These are phyloP conservation scores for Daktulosphaira vitifoliae DNA, from an alignment of 1,140 invertebrate genomes.

Conservation along the genomic window DNA sequence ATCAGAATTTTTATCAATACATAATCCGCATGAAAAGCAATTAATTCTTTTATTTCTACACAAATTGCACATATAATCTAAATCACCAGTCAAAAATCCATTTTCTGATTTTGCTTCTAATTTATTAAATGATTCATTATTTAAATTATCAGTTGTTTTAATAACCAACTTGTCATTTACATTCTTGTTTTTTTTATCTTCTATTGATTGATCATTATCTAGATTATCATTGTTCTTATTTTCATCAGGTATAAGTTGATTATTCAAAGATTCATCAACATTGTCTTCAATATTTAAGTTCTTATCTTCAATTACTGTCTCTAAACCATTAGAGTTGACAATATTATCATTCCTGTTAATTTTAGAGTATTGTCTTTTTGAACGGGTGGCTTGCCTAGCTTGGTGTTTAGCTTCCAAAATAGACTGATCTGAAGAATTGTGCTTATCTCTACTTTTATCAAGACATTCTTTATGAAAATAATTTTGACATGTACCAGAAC, in stretches of 20 bases:
- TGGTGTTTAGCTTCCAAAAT: conserved; percentile 36
- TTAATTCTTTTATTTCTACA: conserved; percentile 2
- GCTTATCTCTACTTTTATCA: conserved; percentile 6
- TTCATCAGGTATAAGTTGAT: neutral
- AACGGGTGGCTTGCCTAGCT: neutral
- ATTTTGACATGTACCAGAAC: conserved; percentile 50
- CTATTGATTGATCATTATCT: neutral
- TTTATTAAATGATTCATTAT: neutral
- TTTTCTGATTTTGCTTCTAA: neutral
- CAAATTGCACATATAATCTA: conserved; percentile 17
- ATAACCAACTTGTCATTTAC: neutral
- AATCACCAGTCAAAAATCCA: neutral
- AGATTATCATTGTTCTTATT: neutral
- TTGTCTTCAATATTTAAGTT: neutral
- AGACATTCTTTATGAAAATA: conserved; percentile 49
- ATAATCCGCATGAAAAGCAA: conserved; percentile 7
- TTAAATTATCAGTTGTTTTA: neutral
- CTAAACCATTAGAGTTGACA: neutral
- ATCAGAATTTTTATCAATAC: conserved; percentile 1
- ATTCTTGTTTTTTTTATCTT: neutral
- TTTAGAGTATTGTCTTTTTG: neutral
- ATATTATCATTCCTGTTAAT: neutral
- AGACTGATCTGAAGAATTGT: conserved; percentile 23
- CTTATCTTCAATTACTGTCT: neutral
- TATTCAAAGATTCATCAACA: neutral